Percentiles rank a stretch among this genome's conserved stretches.
Conservation (phyloP, 2,113 vertebrate species). For the Thalassarche chlororhynchos region DNA sequence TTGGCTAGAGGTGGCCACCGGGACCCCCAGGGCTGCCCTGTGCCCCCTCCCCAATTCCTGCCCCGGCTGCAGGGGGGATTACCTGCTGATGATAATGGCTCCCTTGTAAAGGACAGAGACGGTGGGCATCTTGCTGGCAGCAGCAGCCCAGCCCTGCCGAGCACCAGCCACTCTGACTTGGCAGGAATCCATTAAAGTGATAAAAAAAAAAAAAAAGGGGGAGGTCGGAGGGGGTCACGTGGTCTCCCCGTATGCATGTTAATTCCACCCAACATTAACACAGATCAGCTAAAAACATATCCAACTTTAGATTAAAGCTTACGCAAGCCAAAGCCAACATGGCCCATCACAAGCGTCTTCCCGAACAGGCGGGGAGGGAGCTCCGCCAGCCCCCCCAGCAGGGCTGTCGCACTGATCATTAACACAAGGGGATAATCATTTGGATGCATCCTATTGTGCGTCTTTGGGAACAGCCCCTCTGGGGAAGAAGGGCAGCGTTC, state of each 20-base stretch:
- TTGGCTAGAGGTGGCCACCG: not conserved
- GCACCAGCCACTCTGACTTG: not conserved
- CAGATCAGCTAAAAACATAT: constrained; percentile 56
- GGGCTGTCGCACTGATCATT: accelerated
- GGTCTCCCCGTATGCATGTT: constrained; percentile 41
- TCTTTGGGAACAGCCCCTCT: not conserved
- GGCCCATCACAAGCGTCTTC: not conserved
- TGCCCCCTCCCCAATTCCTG: not conserved
- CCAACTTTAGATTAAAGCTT: constrained; percentile 69
- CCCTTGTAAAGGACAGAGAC: constrained; percentile 64
- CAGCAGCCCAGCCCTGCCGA: not conserved
- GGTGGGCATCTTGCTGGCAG: not conserved
- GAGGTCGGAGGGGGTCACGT: constrained; percentile 16
- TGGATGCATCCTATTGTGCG: accelerated
- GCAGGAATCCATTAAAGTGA: not conserved
- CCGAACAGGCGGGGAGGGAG: not conserved
- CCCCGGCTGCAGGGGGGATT: not conserved
- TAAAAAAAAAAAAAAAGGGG: not conserved
- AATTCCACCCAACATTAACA: constrained; percentile 65
- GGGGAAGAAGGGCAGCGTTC: accelerated
- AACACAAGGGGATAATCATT: accelerated
- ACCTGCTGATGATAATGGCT: constrained; percentile 69
- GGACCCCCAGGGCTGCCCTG: not conserved
- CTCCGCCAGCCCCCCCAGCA: not conserved
- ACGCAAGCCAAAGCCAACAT: not conserved